Evolutionary conservation across 2,888 invertebrate genomes (phyloP), one percentile per base, ranked within the genome.

Genomic region (Drosophila anomelani): DNA sequence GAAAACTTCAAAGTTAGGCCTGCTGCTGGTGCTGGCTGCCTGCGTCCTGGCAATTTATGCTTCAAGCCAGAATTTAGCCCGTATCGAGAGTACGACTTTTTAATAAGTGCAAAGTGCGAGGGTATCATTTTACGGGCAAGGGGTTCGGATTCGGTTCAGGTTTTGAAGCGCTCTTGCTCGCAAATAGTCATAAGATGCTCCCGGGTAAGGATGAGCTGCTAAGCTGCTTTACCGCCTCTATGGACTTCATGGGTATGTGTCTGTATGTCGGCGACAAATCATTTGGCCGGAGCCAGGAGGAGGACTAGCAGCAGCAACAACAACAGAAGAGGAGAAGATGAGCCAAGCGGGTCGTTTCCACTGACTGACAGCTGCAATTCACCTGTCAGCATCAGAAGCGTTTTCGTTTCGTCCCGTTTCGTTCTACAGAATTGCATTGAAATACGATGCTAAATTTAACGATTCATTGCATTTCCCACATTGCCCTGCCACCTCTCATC

Each of bases 361-460:
- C 72, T 81, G 80, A 86, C 84, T 84, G 84, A 88, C 86, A 86
- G 86, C 80, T 79, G 80, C 83, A 88, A 88, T 88, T 88, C 85
- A 85, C 85, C 85, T 85, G 85, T 85, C 85, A 85, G 86, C 83
- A 82, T 73, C 80, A 81, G 78, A 47, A 76, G 63, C 69, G 58
- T 58, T 64, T 51, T 62, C 64, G 63, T 53, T 62, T 55, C 61
- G 61, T 64, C 49, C 47, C 63, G 47, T 80, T 85, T 73, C 78
- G 81, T 81, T 77, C 70, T 68, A 77, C 77, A 77, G 77, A 80
- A 88, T 85, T 81, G 84, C 87, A 86, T 88, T 88, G 80, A 86
- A 86, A 88, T 86, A 73, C 86, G 85, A 85, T 88, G 88, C 88
- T 85, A 88, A 85, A 88, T 88, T 85, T 85, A 85, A 88, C 85